Conservation (phyloP, 2,797 vertebrate genomes). For the Sebastes taczanowskii region DNA sequence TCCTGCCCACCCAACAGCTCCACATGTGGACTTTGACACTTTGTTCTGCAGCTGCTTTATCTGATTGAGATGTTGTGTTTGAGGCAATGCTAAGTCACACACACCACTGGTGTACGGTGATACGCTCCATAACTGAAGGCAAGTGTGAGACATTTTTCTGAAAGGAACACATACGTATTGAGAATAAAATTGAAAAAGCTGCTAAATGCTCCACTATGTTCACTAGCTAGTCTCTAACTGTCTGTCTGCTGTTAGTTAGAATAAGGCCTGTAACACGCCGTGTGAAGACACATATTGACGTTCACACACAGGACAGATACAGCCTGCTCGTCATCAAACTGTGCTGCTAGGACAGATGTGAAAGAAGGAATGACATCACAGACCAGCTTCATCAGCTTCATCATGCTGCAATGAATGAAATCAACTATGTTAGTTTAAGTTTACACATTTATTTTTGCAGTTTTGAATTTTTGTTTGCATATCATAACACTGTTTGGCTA, state of each 20-base stretch:
- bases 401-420: background rate
- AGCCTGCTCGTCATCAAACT: background rate
- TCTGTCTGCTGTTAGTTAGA: background rate
- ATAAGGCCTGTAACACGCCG: background rate
- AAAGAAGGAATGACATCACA: background rate
- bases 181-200: no score
- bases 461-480: background rate
- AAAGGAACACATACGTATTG: no score
- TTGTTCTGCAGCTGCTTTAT: background rate
- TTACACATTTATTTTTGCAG: background rate
- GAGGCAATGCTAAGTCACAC: background rate
- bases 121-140: no score
- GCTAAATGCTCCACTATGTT: no score
- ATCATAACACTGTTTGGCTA: background rate
- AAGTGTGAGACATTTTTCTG: no score
- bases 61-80: background rate
- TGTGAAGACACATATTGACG: background rate
- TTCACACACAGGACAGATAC: background rate
- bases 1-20: background rate
- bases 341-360: background rate
- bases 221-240: background rate
- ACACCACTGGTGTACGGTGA: no score
- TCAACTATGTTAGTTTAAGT: background rate
- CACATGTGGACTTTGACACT: background rate
- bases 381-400: background rate